phyloP scores from a whole-genome alignment of 2,797 vertebrate genomes.

The Myotis pilosus region DNA sequence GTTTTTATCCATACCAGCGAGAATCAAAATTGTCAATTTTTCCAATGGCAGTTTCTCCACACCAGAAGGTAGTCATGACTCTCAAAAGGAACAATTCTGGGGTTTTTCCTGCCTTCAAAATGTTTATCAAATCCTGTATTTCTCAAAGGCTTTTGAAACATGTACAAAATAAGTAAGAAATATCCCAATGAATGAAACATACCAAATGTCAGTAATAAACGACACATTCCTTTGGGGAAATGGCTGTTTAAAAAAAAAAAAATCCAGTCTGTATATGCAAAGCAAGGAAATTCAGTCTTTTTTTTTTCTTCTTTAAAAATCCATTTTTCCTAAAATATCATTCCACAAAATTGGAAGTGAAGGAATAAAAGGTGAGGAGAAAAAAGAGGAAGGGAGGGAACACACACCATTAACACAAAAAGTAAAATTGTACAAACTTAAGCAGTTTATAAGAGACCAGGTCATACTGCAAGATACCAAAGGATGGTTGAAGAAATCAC shows the following conservation, averaged over 20 bases:
- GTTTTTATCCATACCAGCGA: slow-evolving; percentile 82
- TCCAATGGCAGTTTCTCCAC: slow-evolving; percentile 81
- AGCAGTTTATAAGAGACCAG: slow-evolving; percentile 90
- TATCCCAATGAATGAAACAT: slow-evolving; percentile 89
- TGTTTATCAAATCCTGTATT: slow-evolving; percentile 82
- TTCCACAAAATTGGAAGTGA: slow-evolving; percentile 89
- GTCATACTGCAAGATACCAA: slow-evolving; percentile 89
- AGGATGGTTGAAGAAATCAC: slow-evolving; percentile 84
- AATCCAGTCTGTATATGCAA: slow-evolving; percentile 84
- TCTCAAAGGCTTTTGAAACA: slow-evolving; percentile 83
- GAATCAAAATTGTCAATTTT: slow-evolving; percentile 81
- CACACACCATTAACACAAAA: slow-evolving; percentile 85
- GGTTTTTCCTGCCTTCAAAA: slow-evolving; percentile 82
- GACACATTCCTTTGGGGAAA: slow-evolving; percentile 93
- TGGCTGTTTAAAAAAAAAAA: slow-evolving; percentile 75
- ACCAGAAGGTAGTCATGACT: slow-evolving; percentile 77
- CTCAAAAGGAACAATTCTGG: slow-evolving; percentile 72
- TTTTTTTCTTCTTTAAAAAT: slow-evolving; percentile 90
- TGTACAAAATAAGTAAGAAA: slow-evolving; percentile 80
- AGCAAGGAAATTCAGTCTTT: slow-evolving; percentile 86
- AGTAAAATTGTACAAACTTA: slow-evolving; percentile 87
- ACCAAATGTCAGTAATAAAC: slow-evolving; percentile 91
- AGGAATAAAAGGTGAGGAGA: slow-evolving; percentile 80
- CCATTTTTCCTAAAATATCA: slow-evolving; percentile 89
- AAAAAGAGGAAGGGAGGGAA: slow-evolving; percentile 38